Base-by-base conservation (phyloP, 2,888 invertebrate genomes). In the Leptura quadrifasciata region DNA sequence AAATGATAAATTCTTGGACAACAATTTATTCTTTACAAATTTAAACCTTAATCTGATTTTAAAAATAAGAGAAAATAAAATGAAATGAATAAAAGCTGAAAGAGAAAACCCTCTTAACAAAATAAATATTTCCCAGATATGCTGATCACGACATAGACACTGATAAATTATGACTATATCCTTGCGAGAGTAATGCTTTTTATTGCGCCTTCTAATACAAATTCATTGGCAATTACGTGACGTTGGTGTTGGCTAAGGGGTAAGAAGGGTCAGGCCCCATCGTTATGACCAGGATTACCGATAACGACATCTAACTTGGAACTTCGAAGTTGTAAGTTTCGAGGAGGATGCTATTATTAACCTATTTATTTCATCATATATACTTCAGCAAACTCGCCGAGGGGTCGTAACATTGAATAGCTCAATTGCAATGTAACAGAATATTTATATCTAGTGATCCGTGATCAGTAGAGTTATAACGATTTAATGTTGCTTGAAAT, bases 231-330 rank as follows among this genome's bases (percentile, higher is more conserved):
- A 83, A 84, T 85, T 84, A 84, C 81, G 79, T 74, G 72, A 65
- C 73, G 57, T 73, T 60, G 63, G 73, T 72, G 73, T 76, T 77
- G 72, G 70, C 75, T 72, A 54, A 74, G 82, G 82, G 80, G 76
- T 72, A 74, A 76, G 78, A 77, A 81, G 65, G 78, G 69, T 75
- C 77, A 73, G 70, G 75, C 71, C 71, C 78, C 74, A 76, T 80
- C 82, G 82, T 85, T 84, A 85, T 84, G 80, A 82, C 82, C 79
- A 70, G 85, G 84, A 85, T 85, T 85, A 85, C 83, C 76, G 73
- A 77, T 84, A 84, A 85, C 83, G 84, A 83, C 82, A 77, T 82
- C 84, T 79, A 81, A 82, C 82, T 83, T 81, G 79, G 82, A 82
- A 69, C 69, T 69, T 21, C 65, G 64, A 77, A 83, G 76, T 85